Base-by-base conservation (phyloP, 37 sponge, comb jelly and placozoan genomes). In the Halisarca cf. caerulea region DNA sequence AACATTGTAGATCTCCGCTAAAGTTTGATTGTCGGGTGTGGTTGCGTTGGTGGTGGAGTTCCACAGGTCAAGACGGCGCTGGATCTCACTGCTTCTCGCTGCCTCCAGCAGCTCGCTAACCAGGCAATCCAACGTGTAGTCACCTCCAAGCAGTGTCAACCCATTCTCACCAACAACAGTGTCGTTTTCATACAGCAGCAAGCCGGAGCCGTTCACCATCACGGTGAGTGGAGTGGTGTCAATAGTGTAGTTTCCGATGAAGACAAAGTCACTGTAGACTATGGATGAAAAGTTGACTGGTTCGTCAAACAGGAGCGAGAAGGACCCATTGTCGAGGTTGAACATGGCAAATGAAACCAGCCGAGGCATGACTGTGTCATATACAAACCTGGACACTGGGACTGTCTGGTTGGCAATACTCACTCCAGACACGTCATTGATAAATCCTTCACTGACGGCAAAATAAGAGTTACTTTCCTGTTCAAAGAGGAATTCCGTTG, bases 291-390 rank as follows among this genome's bases (percentile, higher is more conserved):
- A 28, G 36, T 92, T 92, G 2, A 95, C 88, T 38, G 96, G 90
- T 78, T 95, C 92, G 62, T 91, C 88, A 88, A 95, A 95, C 24
- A 91, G 83, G 1, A 95, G 53, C 0, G 88, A 87, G 30, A 96
- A 44, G 2, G 85, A 80, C 17, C 92, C 86, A 53, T 89, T 89
- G 59, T 91, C 83, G 20, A 96, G 79, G 84, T 91, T 93, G 57
- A 93, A 86, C 0, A 88, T 60, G 6, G 20, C 51, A 68, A 96
- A 93, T 0, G 59, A 42, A 33, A 84, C 60, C 47, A 93, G 87
- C 59, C 27, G 27, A 0, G 97, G 97, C 55, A 82, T 58, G 5
- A 86, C 85, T 23, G 86, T 85, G 71, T 96, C 97, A 23, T 82
- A 82, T 14, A 81, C 32, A 58, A 89, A 89, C 2, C 41, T 57